Evolutionary conservation across 2,797 vertebrate species (phyloP).

Genomic region (Hapalemur alaotrensis): DNA sequence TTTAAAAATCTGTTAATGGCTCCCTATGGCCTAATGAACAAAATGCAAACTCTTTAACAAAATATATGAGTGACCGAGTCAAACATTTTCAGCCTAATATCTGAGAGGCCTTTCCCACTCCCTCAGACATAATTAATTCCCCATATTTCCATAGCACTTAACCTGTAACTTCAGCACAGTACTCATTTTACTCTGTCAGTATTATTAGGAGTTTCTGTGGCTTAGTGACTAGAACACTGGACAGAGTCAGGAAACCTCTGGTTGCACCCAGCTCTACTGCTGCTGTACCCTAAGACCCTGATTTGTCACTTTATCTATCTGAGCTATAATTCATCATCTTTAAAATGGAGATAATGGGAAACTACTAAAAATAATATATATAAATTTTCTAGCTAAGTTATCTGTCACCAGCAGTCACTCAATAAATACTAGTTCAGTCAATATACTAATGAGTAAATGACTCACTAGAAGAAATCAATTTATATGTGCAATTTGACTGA

Average conservation of each 20-base stretch:
- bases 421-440: background rate
- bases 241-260: background rate
- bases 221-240: background rate
- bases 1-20: conserved; percentile 70
- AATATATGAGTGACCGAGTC: conserved; percentile 53
- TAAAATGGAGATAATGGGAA: background rate
- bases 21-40: conserved; percentile 66
- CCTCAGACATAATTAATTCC: conserved; percentile 12
- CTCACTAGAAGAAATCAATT: background rate
- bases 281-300: background rate
- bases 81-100: conserved; percentile 50
- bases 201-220: background rate
- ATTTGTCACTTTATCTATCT: background rate
- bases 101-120: background rate
- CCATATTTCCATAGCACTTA: conserved; percentile 38
- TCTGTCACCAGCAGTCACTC: background rate
- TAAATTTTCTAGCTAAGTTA: background rate
- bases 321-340: background rate
- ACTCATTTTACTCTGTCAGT: background rate
- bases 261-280: background rate
- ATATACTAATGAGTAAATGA: background rate
- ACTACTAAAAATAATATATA: background rate
- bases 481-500: background rate
- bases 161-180: conserved; percentile 22
- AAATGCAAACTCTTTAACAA: conserved; percentile 57